Evolutionary conservation across 2,797 vertebrate species (phyloP).

Genomic region (Cuniculus paca): DNA sequence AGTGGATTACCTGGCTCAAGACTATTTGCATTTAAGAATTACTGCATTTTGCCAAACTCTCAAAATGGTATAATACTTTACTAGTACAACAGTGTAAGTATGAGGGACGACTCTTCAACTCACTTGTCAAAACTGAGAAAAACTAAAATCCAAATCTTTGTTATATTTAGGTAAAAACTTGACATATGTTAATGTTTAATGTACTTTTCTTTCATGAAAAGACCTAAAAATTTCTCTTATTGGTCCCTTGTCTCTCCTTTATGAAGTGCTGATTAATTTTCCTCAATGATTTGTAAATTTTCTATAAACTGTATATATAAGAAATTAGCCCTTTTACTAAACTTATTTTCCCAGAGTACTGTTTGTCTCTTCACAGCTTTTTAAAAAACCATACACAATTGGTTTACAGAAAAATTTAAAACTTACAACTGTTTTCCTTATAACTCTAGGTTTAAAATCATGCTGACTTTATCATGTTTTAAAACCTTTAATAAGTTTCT

Average conservation of each 20-base stretch:
- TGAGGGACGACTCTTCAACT: background rate
- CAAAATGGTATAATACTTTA: background rate
- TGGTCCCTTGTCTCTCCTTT: background rate
- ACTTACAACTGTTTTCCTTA: background rate
- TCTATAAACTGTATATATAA: background rate
- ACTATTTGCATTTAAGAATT: background rate
- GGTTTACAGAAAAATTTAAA: constrained; percentile 40
- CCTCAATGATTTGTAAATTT: background rate
- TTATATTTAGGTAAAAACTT: background rate
- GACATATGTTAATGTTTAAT: background rate
- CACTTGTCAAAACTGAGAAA: background rate
- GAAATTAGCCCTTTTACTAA: background rate
- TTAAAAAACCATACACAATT: background rate
- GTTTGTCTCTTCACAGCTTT: background rate
- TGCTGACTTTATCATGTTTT: background rate
- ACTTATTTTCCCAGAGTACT: constrained; percentile 22
- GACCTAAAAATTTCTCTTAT: background rate
- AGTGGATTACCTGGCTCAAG: background rate
- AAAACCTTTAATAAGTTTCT: background rate
- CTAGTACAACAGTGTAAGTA: background rate
- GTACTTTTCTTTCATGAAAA: constrained; percentile 31
- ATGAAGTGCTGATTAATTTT: background rate
- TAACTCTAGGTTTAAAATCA: background rate
- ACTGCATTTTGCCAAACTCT: background rate
- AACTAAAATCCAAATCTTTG: background rate